Evolutionary conservation across 1,140 invertebrate genomes (phyloP).

Genomic region (Drosophila jambulina): DNA sequence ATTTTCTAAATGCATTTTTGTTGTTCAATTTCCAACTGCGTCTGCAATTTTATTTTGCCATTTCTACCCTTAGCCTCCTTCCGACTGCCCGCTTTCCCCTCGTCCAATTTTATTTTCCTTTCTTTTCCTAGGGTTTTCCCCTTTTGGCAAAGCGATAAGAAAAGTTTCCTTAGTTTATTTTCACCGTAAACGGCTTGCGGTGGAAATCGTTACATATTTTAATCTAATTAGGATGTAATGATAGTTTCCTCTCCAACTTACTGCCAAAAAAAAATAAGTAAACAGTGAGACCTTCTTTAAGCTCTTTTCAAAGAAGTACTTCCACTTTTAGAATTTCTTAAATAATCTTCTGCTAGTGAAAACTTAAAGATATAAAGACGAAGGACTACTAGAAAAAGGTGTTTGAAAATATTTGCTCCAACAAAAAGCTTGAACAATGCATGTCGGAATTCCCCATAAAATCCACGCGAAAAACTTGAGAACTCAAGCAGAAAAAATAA

Average conservation of each 20-base stretch:
- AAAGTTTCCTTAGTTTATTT: constrained; percentile 58
- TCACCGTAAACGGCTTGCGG: constrained; percentile 61
- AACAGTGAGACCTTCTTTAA: background rate
- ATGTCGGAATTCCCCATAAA: background rate
- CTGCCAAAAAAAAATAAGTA: background rate
- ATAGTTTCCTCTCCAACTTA: constrained; percentile 41
- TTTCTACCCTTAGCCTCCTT: constrained; percentile 19
- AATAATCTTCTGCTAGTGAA: background rate
- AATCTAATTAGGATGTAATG: constrained; percentile 82
- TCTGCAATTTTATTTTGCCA: constrained; percentile 77
- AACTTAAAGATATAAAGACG: background rate
- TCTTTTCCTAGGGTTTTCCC: constrained; percentile 24
- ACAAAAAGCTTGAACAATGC: constrained; percentile 6
- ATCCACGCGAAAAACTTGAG: constrained; percentile 10
- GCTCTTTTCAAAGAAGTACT: background rate
- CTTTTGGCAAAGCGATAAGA: constrained; percentile 59
- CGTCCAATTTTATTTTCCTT: constrained; percentile 32
- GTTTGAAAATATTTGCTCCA: background rate
- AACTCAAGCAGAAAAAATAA: constrained; percentile 1
- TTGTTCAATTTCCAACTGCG: constrained; percentile 81
- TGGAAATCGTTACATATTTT: constrained; percentile 72
- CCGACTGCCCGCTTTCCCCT: background rate
- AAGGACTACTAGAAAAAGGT: background rate
- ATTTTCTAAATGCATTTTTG: constrained; percentile 83
- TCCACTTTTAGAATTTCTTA: background rate